A percentile compares a stretch with the other conserved stretches of the same genome.
These are phyloP conservation scores for Antitype chi DNA, from an alignment of 2,888 invertebrate genomes.

Conservation along the genomic window DNA sequence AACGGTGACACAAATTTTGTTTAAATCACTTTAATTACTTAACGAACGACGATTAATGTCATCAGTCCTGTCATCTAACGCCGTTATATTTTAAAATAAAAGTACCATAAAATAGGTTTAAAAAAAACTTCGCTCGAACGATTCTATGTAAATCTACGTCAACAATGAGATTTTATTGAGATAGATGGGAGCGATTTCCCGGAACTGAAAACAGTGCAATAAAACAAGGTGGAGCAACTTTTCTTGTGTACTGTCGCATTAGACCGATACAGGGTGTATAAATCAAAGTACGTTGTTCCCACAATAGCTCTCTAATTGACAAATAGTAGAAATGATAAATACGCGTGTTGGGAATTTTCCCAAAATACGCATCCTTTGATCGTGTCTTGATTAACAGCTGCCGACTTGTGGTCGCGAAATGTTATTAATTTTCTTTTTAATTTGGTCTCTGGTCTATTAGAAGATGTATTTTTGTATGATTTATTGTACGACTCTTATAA, in stretches of 20 bases:
- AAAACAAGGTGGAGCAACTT: conserved; percentile 66
- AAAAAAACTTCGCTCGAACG: conserved; percentile 35
- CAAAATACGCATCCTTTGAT: conserved; percentile 88
- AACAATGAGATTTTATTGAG: conserved; percentile 69
- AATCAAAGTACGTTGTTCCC: conserved; percentile 87
- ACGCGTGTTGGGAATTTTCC: conserved; percentile 86
- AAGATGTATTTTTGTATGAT: conserved; percentile 80
- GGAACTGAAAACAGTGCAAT: conserved; percentile 63
- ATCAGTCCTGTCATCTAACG: conserved; percentile 42
- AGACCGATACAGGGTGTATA: conserved; percentile 80
- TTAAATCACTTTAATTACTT: conserved; percentile 65
- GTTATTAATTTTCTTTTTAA: conserved; percentile 90
- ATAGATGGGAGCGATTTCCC: conserved; percentile 59
- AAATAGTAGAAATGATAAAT: conserved; percentile 90
- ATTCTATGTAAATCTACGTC: conserved; percentile 64
- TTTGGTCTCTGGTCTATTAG: conserved; percentile 81
- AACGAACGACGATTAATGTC: conserved; percentile 52
- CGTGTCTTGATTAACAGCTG: conserved; percentile 87
- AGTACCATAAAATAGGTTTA: conserved; percentile 52
- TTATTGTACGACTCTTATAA: conserved; percentile 73
- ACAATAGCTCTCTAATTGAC: conserved; percentile 90
- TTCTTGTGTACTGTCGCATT: conserved; percentile 58
- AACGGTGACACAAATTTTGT: conserved; percentile 48
- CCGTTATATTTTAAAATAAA: conserved; percentile 58
- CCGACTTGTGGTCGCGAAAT: conserved; percentile 83